phyloP scores from a whole-genome alignment of 2,888 invertebrate genomes.

The Morpho achilles region DNA sequence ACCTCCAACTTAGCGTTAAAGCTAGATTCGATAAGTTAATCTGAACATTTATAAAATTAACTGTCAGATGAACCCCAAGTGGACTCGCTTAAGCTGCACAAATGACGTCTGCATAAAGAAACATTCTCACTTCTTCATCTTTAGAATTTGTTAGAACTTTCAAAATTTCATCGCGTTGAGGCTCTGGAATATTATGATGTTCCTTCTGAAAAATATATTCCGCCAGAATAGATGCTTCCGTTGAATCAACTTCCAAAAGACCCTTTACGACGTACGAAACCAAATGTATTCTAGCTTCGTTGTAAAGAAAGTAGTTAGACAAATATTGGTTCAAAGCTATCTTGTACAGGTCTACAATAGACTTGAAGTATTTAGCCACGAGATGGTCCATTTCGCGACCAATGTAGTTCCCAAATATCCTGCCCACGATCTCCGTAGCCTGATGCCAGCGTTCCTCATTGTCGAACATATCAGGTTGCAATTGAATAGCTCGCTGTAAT shows the following conservation, averaged over 20 bases:
- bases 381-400: slow-evolving; percentile 40
- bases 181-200: slow-evolving; percentile 3
- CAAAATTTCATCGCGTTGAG: slow-evolving; percentile 21
- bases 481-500: slow-evolving; percentile 38
- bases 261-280: slow-evolving; percentile 27
- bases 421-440: slow-evolving; percentile 41
- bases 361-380: slow-evolving; percentile 39
- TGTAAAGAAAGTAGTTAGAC: slow-evolving; percentile 21
- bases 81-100: background rate
- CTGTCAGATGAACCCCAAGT: too few species aligned
- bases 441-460: slow-evolving; percentile 33
- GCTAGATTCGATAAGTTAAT: too few species aligned
- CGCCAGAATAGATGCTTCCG: slow-evolving; percentile 30
- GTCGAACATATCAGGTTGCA: slow-evolving; percentile 39
- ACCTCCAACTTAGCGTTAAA: too few species aligned
- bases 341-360: slow-evolving; percentile 41
- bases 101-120: slow-evolving; percentile 23
- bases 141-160: slow-evolving; percentile 23
- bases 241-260: slow-evolving; percentile 23
- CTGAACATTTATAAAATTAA: too few species aligned
- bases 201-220: slow-evolving; percentile 22
- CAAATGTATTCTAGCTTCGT: slow-evolving; percentile 20
- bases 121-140: slow-evolving; percentile 28
- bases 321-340: slow-evolving; percentile 33
- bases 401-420: slow-evolving; percentile 43